Evolutionary conservation across 2,888 invertebrate genomes (phyloP).

Genomic region (Galeopsomyia nigrocyanea): DNA sequence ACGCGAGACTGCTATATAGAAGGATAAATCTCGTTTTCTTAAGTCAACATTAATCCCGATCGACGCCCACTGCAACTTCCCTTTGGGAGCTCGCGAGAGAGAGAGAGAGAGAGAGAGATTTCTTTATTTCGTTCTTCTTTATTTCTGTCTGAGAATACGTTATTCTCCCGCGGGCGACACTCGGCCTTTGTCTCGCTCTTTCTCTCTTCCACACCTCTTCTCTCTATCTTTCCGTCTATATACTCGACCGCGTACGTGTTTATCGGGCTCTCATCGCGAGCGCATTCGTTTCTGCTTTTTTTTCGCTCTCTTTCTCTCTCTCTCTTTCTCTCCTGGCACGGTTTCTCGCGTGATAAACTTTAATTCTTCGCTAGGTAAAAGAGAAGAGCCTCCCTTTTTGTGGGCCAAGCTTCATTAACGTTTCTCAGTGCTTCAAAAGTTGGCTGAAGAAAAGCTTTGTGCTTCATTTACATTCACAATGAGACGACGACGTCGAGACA

Average conservation of each 20-base stretch:
- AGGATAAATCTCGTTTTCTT: slow-evolving; percentile 42
- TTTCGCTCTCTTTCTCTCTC: too few relatives aligned
- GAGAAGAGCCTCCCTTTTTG: too few relatives aligned
- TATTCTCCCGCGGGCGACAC: neutral
- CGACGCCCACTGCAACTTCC: neutral
- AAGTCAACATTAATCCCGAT: slow-evolving; percentile 43
- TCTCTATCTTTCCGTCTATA: neutral
- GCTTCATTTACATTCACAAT: too few relatives aligned
- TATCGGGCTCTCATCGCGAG: neutral
- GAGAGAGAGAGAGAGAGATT: neutral
- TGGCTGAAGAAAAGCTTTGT: too few relatives aligned
- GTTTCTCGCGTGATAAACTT: too few relatives aligned
- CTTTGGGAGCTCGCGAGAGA: neutral
- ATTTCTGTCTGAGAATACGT: neutral
- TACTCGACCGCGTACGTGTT: neutral
- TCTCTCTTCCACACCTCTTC: neutral
- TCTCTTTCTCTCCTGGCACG: too few relatives aligned
- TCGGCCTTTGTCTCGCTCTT: neutral
- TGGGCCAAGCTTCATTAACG: too few relatives aligned
- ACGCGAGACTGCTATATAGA: slow-evolving; percentile 19
- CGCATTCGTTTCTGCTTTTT: too few relatives aligned
- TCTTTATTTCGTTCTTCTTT: neutral
- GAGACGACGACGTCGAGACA: too few relatives aligned
- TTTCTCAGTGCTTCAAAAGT: too few relatives aligned
- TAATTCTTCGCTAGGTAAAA: too few relatives aligned